phyloP scores from a whole-genome alignment of 2,113 vertebrate genomes.

The Macroglossus sobrinus region DNA sequence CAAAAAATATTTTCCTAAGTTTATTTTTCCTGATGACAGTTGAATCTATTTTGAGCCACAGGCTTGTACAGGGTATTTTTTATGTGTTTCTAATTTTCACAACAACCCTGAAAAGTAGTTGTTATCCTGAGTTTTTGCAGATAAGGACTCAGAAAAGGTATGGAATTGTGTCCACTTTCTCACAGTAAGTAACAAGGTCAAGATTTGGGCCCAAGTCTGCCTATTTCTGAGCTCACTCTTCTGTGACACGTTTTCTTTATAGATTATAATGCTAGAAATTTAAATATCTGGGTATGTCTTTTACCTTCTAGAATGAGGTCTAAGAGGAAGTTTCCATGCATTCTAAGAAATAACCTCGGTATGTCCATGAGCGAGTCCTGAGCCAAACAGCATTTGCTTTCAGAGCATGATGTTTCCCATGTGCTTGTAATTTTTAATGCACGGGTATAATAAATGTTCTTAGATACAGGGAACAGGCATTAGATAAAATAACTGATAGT shows the following conservation, averaged over 20 bases:
- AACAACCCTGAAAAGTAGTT: background rate
- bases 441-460: background rate
- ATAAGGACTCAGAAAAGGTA: background rate
- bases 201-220: background rate
- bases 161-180: background rate
- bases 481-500: constrained; percentile 18
- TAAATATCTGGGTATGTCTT: background rate
- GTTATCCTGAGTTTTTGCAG: background rate
- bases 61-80: background rate
- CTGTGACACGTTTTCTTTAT: background rate
- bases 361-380: background rate
- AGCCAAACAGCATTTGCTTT: background rate
- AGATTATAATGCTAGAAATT: background rate
- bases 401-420: background rate
- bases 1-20: background rate
- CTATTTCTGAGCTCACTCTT: background rate
- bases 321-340: background rate
- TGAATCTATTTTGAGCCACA: background rate
- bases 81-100: background rate
- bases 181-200: background rate
- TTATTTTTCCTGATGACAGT: background rate
- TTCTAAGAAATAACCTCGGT: background rate
- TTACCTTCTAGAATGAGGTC: background rate
- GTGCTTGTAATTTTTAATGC: background rate
- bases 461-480: background rate